Conservation (phyloP, 1,140 invertebrate genomes). For the Trachelipus rathkii region DNA sequence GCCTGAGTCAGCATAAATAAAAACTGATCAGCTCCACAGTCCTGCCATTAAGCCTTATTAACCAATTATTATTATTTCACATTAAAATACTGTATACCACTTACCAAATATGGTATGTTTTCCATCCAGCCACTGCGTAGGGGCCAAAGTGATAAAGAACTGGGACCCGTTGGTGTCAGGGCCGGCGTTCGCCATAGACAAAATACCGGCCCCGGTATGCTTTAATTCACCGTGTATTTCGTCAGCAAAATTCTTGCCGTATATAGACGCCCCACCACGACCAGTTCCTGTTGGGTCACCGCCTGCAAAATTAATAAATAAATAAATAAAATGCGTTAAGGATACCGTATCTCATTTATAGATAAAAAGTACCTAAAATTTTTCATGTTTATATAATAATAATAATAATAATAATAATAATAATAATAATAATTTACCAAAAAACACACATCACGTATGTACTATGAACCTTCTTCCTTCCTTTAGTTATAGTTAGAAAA, state of each 20-base stretch:
- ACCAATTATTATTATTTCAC: no score
- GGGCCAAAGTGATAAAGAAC: conserved; percentile 95
- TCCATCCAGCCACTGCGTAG: conserved; percentile 95
- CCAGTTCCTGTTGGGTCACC: conserved; percentile 91
- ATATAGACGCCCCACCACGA: conserved; percentile 92
- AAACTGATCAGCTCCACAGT: no score
- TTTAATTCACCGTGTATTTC: conserved; percentile 92
- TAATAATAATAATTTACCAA: no score
- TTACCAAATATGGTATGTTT: conserved; percentile 64
- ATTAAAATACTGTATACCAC: neutral
- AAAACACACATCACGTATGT: no score
- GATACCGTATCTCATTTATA: no score
- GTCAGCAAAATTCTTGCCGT: conserved; percentile 90
- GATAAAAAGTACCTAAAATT: neutral
- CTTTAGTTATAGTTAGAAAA: no score
- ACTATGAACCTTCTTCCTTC: no score
- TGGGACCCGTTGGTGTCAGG: conserved; percentile 96
- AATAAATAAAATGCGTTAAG: no score
- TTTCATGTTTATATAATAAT: conserved; percentile 16
- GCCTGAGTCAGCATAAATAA: no score
- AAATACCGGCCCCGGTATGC: conserved; percentile 81
- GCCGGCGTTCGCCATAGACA: conserved; percentile 88
- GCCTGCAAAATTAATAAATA: conserved; percentile 44
- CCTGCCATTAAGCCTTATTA: no score
- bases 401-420: no score